Conservation (phyloP, 2,113 vertebrate species). For the Corvus hawaiiensis region DNA sequence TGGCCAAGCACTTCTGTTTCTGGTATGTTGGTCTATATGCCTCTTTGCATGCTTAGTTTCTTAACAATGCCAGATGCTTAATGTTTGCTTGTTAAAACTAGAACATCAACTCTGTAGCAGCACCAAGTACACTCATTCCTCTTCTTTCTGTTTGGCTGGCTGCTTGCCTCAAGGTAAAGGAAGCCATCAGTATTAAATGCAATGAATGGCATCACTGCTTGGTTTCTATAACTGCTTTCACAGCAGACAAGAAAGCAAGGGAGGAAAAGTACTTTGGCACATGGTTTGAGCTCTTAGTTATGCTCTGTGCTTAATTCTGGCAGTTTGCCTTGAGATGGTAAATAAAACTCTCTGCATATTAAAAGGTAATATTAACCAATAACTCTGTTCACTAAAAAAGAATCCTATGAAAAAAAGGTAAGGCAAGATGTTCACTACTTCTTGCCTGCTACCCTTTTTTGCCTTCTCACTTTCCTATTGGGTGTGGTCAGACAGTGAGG, state of each 20-base stretch:
- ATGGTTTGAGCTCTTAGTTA: not conserved
- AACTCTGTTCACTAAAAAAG: not conserved
- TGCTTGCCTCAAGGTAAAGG: not conserved
- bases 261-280: not conserved
- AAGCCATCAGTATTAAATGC: not conserved
- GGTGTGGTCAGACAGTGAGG: not conserved
- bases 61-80: not conserved
- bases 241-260: not conserved
- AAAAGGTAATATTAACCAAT: not conserved
- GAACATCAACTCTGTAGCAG: not conserved
- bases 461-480: not conserved
- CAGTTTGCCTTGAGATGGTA: not conserved
- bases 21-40: not conserved
- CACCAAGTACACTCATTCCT: not conserved
- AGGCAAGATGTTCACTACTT: not conserved
- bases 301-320: not conserved
- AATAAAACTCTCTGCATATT: not conserved
- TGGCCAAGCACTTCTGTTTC: not conserved
- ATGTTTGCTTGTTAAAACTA: not conserved
- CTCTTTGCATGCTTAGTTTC: not conserved
- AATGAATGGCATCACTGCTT: not conserved
- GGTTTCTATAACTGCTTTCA: not conserved
- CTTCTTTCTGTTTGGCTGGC: not conserved
- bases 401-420: not conserved
- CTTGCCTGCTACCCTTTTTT: not conserved